phyloP scores from a whole-genome alignment of 2,797 vertebrate genomes.

The Tolypeutes matacus region DNA sequence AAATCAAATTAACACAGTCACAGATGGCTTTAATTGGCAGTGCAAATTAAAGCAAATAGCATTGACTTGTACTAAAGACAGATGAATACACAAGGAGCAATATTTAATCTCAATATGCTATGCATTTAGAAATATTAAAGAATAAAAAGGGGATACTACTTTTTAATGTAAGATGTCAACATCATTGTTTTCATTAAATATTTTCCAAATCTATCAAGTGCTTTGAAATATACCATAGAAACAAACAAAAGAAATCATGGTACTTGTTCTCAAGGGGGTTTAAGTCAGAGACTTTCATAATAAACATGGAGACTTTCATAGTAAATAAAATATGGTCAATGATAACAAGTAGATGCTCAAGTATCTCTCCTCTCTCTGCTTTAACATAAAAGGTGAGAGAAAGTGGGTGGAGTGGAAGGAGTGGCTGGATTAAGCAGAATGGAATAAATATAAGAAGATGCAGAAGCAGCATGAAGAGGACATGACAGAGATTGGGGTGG shows the following conservation, averaged over 20 bases:
- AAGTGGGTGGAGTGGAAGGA: background rate
- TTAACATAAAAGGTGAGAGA: background rate
- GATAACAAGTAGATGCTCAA: background rate
- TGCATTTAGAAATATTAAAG: slow-evolving; percentile 41
- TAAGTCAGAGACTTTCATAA: background rate
- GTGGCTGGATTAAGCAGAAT: background rate
- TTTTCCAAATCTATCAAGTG: background rate
- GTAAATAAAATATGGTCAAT: background rate
- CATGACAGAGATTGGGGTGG: background rate
- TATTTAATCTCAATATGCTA: background rate
- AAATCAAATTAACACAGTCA: slow-evolving; percentile 50
- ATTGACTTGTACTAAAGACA: slow-evolving; percentile 22
- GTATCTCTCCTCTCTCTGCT: background rate
- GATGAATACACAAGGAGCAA: background rate
- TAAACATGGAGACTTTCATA: background rate
- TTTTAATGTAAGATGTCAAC: slow-evolving; percentile 32
- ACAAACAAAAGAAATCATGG: slow-evolving; percentile 19
- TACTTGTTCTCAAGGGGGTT: slow-evolving; percentile 23
- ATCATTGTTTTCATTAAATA: slow-evolving; percentile 21
- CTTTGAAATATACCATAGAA: slow-evolving; percentile 16
- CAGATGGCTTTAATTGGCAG: slow-evolving; percentile 28
- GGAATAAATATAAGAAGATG: background rate
- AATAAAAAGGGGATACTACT: background rate
- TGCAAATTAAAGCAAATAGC: slow-evolving; percentile 18
- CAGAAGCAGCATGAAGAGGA: background rate